Base-by-base conservation (phyloP, 2,888 invertebrate species). In the Heliconius cydno region DNA sequence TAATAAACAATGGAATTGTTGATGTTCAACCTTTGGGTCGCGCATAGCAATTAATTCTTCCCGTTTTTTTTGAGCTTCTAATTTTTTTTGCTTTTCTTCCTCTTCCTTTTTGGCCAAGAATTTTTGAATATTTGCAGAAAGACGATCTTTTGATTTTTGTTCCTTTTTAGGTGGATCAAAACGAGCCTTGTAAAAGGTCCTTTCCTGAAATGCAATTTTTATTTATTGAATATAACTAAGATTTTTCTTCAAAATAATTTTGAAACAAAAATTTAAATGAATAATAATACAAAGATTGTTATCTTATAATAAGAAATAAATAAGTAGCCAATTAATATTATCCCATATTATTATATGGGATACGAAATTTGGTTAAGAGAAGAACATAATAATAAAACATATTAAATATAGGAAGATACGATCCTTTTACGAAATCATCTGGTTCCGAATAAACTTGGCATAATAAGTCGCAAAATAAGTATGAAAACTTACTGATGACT, bases 161-260 rank as follows among this genome's bases (percentile, higher is more conserved):
- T 97, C 96, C 87, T 98, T 98, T 87, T 98, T 98, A 0, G 98
- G 98, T 2, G 98, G 97, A 82, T 97, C 96, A 88, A 97, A 98
- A 84, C 97, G 97, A 3, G 98, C 97, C 86, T 96, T 97, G 87
- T 98, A 98, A 87, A 96, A 98, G 91, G 84, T 85, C 84, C 86
- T 95, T 65, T 89, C 91, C 95, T 95, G 85, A 85, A 91, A 90
- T 72, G 77, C 78, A 52, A 72, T 60, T 65, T 68, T n/a, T 15
- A 63, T 13, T 7, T 60, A 15, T 73, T 25, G 3, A 0, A n/a
- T 38, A 73, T 34, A 4, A 22, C 7, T 72, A 28, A 12, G 12
- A 2, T 13, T 13, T 30, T 34, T n/a, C 4, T 15, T n/a, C 22
- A n/a, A 60, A 22, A 60, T 15, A 10, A 57, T 30, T 28, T 12